Evolutionary conservation across 1,140 invertebrate species (phyloP).

Genomic region (Camponotus floridanus): DNA sequence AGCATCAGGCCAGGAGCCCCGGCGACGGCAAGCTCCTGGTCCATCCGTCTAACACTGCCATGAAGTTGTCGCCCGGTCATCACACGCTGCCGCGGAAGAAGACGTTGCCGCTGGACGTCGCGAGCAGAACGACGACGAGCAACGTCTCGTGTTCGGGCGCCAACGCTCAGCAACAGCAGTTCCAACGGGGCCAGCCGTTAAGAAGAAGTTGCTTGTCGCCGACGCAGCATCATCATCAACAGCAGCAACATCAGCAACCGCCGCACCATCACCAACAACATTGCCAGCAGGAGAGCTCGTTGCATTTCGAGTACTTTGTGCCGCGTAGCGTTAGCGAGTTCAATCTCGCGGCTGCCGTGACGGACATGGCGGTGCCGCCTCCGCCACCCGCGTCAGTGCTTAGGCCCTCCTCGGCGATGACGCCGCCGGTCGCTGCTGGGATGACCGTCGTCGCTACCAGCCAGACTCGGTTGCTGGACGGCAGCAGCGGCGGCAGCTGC

Average conservation of each 20-base stretch:
- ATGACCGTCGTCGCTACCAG: conserved; percentile 62
- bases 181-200: conserved; percentile 89
- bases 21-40: conserved; percentile 85
- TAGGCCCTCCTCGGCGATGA: conserved; percentile 71
- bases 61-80: conserved; percentile 86
- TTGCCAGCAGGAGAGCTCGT: conserved; percentile 85
- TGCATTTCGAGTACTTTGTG: conserved; percentile 93
- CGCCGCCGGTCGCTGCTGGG: conserved; percentile 66
- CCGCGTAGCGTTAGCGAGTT: conserved; percentile 93
- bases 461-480: conserved; percentile 78
- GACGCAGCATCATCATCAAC: conserved; percentile 77
- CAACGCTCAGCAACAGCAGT: conserved; percentile 75
- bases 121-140: conserved; percentile 82
- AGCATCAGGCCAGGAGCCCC: conserved; percentile 84
- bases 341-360: conserved; percentile 89
- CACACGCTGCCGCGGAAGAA: conserved; percentile 88
- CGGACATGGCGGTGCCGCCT: conserved; percentile 85
- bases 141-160: conserved; percentile 52
- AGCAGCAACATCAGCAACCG: conserved; percentile 73
- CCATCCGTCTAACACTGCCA: conserved; percentile 83
- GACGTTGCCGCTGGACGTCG: conserved; percentile 77
- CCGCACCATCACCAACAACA: conserved; percentile 67
- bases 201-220: conserved; percentile 87
- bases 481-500: conserved; percentile 73
- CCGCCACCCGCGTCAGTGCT: conserved; percentile 82